These are phyloP conservation scores for Heliconius nattereri DNA, from an alignment of 1,140 invertebrate genomes.

Conservation along the genomic window DNA sequence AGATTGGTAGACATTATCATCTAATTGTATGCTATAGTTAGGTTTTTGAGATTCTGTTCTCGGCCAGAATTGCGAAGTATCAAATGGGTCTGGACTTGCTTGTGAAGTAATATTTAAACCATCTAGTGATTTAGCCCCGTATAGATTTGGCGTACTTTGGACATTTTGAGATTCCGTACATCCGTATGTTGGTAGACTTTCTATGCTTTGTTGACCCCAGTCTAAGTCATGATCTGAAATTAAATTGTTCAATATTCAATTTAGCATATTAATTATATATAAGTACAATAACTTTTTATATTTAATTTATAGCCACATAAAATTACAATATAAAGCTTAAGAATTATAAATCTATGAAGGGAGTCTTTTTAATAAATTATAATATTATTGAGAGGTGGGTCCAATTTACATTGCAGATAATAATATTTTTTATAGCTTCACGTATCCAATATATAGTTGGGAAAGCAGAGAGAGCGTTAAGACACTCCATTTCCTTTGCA, in stretches of 20 bases:
- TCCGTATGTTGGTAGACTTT: slow-evolving; percentile 63
- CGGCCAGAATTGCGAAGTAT: slow-evolving; percentile 60
- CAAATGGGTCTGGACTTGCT: slow-evolving; percentile 59
- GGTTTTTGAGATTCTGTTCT: slow-evolving; percentile 45
- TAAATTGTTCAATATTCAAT: not conserved
- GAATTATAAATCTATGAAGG: no score
- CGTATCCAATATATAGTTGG: no score
- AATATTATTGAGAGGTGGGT: no score
- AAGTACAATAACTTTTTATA: no score
- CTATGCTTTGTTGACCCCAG: slow-evolving; percentile 67
- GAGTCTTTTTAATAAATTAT: no score
- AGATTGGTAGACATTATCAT: slow-evolving; percentile 56
- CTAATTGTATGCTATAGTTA: slow-evolving; percentile 56
- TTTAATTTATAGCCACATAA: no score
- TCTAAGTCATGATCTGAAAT: slow-evolving; percentile 56
- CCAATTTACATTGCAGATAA: no score
- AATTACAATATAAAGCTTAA: no score
- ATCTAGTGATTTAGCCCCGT: slow-evolving; percentile 71
- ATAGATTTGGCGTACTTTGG: slow-evolving; percentile 52
- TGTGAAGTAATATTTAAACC: slow-evolving; percentile 46
- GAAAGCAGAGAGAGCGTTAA: no score
- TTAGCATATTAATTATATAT: no score
- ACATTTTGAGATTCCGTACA: slow-evolving; percentile 42
- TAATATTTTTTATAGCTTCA: no score
- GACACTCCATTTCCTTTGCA: no score